phyloP scores from a whole-genome alignment of 2,113 vertebrate genomes.

The Dasyprocta punctata region DNA sequence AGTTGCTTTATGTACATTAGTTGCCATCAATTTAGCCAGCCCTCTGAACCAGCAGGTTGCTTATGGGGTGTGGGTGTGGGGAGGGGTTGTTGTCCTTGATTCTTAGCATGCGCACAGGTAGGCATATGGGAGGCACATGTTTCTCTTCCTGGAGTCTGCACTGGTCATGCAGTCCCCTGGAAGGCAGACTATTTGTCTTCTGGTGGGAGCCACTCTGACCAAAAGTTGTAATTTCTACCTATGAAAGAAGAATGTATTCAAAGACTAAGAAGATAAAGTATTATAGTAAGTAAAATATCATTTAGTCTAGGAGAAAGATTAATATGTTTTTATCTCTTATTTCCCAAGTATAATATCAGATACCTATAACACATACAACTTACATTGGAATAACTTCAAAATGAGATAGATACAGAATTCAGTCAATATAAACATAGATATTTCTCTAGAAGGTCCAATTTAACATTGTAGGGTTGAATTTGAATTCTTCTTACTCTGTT shows the following conservation, averaged over 20 bases:
- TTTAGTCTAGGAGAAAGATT: background rate
- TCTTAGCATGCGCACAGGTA: too few relatives aligned
- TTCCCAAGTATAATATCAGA: background rate
- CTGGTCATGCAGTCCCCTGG: too few relatives aligned
- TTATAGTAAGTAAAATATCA: background rate
- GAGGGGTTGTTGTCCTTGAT: too few relatives aligned
- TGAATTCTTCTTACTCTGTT: background rate
- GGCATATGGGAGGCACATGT: too few relatives aligned
- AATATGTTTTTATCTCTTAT: background rate
- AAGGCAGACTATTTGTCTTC: too few relatives aligned
- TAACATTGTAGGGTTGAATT: background rate
- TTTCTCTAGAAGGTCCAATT: background rate
- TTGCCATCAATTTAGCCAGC: too few relatives aligned
- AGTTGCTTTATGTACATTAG: too few relatives aligned
- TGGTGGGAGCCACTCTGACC: too few relatives aligned
- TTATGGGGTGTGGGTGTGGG: too few relatives aligned
- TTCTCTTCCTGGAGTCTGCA: too few relatives aligned
- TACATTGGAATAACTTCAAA: background rate
- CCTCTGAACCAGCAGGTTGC: too few relatives aligned
- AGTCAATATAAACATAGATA: background rate
- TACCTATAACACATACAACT: background rate
- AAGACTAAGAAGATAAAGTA: background rate
- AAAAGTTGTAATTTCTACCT: background rate
- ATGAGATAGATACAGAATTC: background rate
- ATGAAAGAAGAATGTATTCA: background rate